Conservation (phyloP, 2,797 vertebrate genomes). For the Onychomys torridus region DNA sequence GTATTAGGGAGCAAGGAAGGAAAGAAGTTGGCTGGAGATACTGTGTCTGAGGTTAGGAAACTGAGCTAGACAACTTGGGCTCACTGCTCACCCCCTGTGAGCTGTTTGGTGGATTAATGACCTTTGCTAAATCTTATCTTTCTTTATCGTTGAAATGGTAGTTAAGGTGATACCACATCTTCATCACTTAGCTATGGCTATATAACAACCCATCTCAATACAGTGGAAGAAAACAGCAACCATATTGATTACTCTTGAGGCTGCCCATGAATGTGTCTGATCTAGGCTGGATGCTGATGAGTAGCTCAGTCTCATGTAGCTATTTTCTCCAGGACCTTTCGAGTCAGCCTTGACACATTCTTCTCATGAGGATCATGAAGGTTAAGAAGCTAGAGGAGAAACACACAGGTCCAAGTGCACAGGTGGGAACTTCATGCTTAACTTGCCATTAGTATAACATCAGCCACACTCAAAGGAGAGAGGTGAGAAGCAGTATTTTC, state of each 20-base stretch:
- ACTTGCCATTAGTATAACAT: not conserved
- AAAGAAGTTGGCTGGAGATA: not conserved
- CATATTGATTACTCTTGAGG: not conserved
- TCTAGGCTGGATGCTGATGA: not conserved
- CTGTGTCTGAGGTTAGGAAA: not conserved
- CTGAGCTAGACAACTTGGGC: not conserved
- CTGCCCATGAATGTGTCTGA: not conserved
- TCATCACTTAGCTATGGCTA: not conserved
- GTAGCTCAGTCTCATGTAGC: not conserved
- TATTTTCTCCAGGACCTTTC: not conserved
- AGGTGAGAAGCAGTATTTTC: not conserved
- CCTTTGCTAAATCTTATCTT: not conserved
- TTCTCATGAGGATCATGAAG: not conserved
- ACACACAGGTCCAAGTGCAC: not conserved
- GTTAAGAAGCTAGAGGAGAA: slow-evolving; percentile 5
- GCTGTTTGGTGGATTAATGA: not conserved
- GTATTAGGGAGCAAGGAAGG: not conserved
- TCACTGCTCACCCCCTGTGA: not conserved
- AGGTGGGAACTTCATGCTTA: not conserved
- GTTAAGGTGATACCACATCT: not conserved
- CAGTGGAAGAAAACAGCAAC: not conserved
- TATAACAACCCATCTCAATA: not conserved
- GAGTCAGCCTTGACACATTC: not conserved
- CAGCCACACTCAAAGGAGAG: not conserved
- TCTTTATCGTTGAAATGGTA: slow-evolving; percentile 4